These are phyloP conservation scores for Ceratoteleas bidentatus DNA, from an alignment of 1,140 invertebrate genomes.

Conservation along the genomic window DNA sequence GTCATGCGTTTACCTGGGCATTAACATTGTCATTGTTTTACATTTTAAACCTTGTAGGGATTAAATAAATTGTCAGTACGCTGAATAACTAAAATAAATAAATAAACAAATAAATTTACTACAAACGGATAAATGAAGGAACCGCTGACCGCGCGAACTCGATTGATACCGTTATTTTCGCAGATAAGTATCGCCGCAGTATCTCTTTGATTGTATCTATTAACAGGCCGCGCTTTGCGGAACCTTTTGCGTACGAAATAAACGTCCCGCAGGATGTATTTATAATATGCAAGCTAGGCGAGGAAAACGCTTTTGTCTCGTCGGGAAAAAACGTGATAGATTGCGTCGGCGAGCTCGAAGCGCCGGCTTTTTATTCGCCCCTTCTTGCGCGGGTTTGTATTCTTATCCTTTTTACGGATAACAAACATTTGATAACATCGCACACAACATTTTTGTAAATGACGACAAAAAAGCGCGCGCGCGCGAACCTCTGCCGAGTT, in stretches of 20 bases:
- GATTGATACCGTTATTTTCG: too few relatives aligned
- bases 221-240: not conserved
- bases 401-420: constrained; percentile 35
- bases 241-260: not conserved
- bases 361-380: constrained; percentile 27
- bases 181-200: too few relatives aligned
- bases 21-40: too few relatives aligned
- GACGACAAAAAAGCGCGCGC: constrained; percentile 15
- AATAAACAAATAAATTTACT: too few relatives aligned
- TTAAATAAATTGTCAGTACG: too few relatives aligned
- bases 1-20: too few relatives aligned
- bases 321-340: constrained; percentile 27
- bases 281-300: constrained; percentile 28
- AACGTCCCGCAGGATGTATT: constrained; percentile 10
- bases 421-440: constrained; percentile 36
- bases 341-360: constrained; percentile 14
- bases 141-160: too few relatives aligned
- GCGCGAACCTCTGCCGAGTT: not conserved
- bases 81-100: too few relatives aligned
- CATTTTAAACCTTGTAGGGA: too few relatives aligned
- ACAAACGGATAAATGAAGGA: too few relatives aligned
- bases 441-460: constrained; percentile 19
- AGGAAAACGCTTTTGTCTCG: constrained; percentile 27
- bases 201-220: not conserved
- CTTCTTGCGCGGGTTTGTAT: constrained; percentile 19